Base-by-base conservation (phyloP, 2,797 vertebrate genomes). In the Epinephelus coioides region DNA sequence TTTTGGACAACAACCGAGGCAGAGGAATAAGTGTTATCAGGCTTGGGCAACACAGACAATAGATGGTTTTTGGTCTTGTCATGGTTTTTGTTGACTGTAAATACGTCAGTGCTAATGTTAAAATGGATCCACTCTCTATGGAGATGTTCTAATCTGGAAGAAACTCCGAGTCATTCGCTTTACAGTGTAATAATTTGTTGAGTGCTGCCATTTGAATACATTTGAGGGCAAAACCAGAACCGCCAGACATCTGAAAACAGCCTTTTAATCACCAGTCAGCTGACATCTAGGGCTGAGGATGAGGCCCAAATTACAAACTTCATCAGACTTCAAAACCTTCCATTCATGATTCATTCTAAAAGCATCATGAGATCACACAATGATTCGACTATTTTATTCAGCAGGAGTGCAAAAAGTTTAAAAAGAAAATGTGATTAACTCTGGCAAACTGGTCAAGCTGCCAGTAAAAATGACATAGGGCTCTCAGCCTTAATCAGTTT, bases 241-340 rank as follows among this genome's bases (percentile, higher is more conserved):
- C 19, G 5, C 67, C 7, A 47, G 12, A 77, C 70, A 10, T 0
- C 79, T 5, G 5, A 88, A 34, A 79, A 84, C 46, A 68, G 46
- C 23, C 66, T 81, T 61, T 83, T 83, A 82, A 88, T 88, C 61
- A 84, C 62, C 64, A 55, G 60, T 69, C 61, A 59, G 40, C 46
- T 67, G 79, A 79, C 75, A 64, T 66, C 19, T 44, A 40, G 73
- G 56, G 46, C 21, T 56, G 67, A 63, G 27, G 64, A 74, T 68
- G 76, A 82, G 40, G 18, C 60, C 73, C 34, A 89, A 85, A 90
- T 86, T 86, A 87, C 17, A 90, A 86, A 88, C 78, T 69, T 54
- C 56, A 81, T 74, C 72, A 68, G 47, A 77, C 76, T 69, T 84
- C 74, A 83, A 83, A 86, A 82, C 65, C 65, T 61, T 79, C 75